These are phyloP conservation scores for Thalassoma bifasciatum DNA, from an alignment of 2,113 vertebrate species.

Conservation along the genomic window DNA sequence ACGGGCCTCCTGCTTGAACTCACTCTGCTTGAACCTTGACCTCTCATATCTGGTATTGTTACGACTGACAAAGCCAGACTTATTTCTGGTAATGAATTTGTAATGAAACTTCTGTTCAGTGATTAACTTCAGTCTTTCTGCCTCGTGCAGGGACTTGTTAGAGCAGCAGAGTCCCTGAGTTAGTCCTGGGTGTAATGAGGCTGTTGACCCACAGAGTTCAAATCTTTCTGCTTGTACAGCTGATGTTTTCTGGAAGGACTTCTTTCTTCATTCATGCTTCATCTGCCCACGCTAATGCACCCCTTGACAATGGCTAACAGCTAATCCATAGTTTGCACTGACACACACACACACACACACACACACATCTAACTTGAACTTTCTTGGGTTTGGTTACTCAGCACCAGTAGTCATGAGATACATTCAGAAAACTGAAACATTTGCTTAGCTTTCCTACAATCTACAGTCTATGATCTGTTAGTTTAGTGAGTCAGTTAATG, in stretches of 20 bases:
- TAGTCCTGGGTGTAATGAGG: constrained; percentile 61
- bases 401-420: no score
- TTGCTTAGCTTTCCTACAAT: no score
- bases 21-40: constrained; percentile 34
- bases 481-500: no score
- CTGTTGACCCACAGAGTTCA: constrained; percentile 76
- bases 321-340: constrained; percentile 73
- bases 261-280: constrained; percentile 78
- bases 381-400: no score
- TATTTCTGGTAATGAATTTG: no score
- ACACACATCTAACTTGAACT: no score
- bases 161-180: constrained; percentile 34
- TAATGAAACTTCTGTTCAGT: no score
- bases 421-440: no score
- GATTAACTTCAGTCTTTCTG: neutral
- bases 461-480: no score
- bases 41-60: constrained; percentile 37
- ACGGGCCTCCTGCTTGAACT: constrained; percentile 5
- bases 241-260: constrained; percentile 81
- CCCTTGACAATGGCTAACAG: constrained; percentile 78
- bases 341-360: constrained; percentile 22
- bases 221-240: constrained; percentile 78
- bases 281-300: constrained; percentile 68
- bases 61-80: neutral
- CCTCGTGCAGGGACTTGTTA: constrained; percentile 67